Percentiles rank a stretch among this genome's conserved stretches.
Evolutionary conservation across 1,140 invertebrate species (phyloP).

Genomic region (Schlechtendalia chinensis): DNA sequence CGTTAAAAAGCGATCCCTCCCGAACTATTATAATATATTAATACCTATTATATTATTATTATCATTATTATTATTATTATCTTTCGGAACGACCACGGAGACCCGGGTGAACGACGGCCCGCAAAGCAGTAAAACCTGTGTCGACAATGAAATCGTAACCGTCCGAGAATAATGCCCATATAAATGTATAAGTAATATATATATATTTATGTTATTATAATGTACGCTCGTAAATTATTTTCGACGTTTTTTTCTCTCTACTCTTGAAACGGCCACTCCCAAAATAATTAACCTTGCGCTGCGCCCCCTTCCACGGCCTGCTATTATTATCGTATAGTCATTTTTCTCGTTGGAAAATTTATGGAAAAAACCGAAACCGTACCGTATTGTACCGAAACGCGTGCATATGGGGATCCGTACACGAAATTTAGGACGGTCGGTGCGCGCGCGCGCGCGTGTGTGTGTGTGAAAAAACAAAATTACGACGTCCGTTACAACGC

Average conservation of each 20-base stretch:
- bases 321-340: too few species aligned
- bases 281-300: constrained; percentile 20
- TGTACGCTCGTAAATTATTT: constrained; percentile 32
- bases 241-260: not conserved
- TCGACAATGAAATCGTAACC: not conserved
- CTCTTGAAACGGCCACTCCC: not conserved
- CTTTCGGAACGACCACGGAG: not conserved
- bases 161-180: not conserved
- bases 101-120: not conserved
- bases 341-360: not conserved
- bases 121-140: constrained; percentile 30
- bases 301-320: too few species aligned
- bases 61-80: not conserved
- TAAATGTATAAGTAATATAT: too few species aligned
- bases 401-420: too few species aligned
- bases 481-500: not conserved
- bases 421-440: not conserved
- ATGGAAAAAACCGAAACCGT: not conserved
- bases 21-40: constrained; percentile 1
- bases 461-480: too few species aligned
- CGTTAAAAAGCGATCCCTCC: not conserved
- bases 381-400: not conserved
- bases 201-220: too few species aligned
- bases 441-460: too few species aligned
- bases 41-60: not conserved